Evolutionary conservation across 2,797 vertebrate species (phyloP).

Genomic region (Tamandua tetradactyla): DNA sequence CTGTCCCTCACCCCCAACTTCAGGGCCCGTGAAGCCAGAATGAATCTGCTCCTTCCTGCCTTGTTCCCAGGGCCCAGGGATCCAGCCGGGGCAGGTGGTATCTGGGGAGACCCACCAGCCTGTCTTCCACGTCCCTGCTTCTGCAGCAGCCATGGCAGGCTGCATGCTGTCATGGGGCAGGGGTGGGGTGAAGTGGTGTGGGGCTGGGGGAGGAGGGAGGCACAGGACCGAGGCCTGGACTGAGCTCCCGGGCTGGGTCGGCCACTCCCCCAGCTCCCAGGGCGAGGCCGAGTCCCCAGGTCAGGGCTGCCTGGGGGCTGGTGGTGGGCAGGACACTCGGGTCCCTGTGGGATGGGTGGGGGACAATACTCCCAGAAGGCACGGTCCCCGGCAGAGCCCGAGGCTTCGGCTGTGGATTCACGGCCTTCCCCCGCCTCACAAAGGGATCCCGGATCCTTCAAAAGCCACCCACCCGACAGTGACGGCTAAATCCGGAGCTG

Average conservation of each 20-base stretch:
- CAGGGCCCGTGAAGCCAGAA: slow-evolving; percentile 29
- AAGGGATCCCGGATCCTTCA: background rate
- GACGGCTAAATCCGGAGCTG: slow-evolving; percentile 41
- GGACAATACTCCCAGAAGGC: background rate
- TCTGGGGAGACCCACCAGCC: no score
- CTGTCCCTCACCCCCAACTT: slow-evolving; percentile 25
- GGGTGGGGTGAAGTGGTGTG: no score
- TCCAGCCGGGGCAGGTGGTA: no score
- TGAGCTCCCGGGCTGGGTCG: no score
- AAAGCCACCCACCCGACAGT: slow-evolving; percentile 39
- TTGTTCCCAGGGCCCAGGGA: slow-evolving; percentile 63
- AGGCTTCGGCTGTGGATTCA: background rate
- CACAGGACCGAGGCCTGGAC: no score
- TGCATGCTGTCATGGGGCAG: no score
- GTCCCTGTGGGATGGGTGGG: background rate
- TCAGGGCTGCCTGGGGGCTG: background rate
- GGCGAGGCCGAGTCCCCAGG: no score
- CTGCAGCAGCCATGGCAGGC: no score
- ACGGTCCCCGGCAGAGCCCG: background rate
- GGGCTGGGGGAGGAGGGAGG: no score
- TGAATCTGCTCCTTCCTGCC: slow-evolving; percentile 52
- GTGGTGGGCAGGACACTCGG: background rate
- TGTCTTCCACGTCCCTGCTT: no score
- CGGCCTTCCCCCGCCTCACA: background rate
- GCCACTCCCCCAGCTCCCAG: no score